Evolutionary conservation across 2,888 invertebrate genomes (phyloP).

Genomic region (Dioctria linearis): DNA sequence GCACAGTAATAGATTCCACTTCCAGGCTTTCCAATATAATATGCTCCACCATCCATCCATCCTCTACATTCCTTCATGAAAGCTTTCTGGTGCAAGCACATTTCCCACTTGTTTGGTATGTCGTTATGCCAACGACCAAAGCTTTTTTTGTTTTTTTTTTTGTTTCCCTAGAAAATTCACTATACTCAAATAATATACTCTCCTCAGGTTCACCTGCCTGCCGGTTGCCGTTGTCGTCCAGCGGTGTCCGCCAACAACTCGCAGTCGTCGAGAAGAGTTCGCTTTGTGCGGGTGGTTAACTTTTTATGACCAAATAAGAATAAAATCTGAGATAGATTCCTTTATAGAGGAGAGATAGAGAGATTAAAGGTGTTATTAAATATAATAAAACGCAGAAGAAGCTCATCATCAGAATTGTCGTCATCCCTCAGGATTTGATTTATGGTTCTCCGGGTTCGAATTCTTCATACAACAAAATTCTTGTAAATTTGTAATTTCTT

Average conservation of each 20-base stretch:
- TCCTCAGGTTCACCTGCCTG: constrained; percentile 54
- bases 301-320: constrained; percentile 30
- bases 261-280: constrained; percentile 57
- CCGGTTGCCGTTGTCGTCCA: constrained; percentile 9
- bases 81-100: constrained; percentile 34
- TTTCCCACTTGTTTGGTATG: constrained; percentile 48
- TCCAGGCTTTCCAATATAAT: constrained; percentile 3
- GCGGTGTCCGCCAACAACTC: constrained; percentile 54
- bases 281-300: constrained; percentile 53
- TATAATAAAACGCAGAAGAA: constrained; percentile 33
- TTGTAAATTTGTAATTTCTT: not conserved
- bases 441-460: not conserved
- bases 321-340: constrained; percentile 11
- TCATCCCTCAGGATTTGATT: not conserved
- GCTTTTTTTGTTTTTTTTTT: constrained; percentile 2
- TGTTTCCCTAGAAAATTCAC: too few relatives aligned
- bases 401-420: not conserved
- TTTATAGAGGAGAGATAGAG: not conserved
- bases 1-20: constrained; percentile 20
- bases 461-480: not conserved
- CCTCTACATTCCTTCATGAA: not conserved
- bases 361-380: not conserved
- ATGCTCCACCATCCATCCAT: not conserved
- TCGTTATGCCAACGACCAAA: constrained; percentile 30
- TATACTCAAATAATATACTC: not conserved